These are phyloP conservation scores for Nomada goodeniana DNA, from an alignment of 2,888 invertebrate genomes.

Conservation along the genomic window DNA sequence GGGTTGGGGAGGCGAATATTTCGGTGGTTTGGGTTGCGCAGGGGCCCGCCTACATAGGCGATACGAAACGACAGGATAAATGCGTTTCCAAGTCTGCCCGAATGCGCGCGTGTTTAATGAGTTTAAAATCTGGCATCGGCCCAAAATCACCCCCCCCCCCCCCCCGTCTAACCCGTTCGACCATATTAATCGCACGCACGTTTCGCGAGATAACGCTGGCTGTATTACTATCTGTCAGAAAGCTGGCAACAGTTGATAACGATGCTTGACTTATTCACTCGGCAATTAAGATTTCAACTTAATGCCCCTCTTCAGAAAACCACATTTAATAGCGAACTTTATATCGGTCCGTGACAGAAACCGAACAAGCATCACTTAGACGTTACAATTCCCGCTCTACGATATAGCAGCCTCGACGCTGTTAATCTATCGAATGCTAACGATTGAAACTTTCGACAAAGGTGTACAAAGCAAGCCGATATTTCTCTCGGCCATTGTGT, in stretches of 20 bases:
- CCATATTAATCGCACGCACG: conserved; percentile 49
- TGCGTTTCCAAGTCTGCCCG: conserved; percentile 42
- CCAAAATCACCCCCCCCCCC: conserved; percentile 45
- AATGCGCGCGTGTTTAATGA: conserved; percentile 51
- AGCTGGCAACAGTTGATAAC: conserved; percentile 16
- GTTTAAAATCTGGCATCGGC: conserved; percentile 60
- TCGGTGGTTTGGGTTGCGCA: not conserved
- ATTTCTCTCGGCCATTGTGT: conserved; percentile 9
- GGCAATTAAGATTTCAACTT: not conserved
- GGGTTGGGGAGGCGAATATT: conserved; percentile 19
- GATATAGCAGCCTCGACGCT: not conserved
- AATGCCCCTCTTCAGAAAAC: too few species aligned
- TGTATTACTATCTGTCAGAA: not conserved
- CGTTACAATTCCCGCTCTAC: not conserved
- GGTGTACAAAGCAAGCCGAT: conserved; percentile 42
- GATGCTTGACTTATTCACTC: not conserved
- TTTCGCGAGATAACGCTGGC: conserved; percentile 15
- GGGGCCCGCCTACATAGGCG: not conserved
- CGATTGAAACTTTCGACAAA: conserved; percentile 26
- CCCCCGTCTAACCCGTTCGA: too few species aligned
- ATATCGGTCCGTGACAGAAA: not conserved
- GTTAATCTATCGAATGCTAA: not conserved
- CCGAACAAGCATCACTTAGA: not conserved
- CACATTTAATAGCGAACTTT: not conserved
- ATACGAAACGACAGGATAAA: conserved; percentile 42